Evolutionary conservation across 2,888 invertebrate genomes (phyloP), one percentile per base, ranked within the genome.

Genomic region (Colostygia pectinataria): DNA sequence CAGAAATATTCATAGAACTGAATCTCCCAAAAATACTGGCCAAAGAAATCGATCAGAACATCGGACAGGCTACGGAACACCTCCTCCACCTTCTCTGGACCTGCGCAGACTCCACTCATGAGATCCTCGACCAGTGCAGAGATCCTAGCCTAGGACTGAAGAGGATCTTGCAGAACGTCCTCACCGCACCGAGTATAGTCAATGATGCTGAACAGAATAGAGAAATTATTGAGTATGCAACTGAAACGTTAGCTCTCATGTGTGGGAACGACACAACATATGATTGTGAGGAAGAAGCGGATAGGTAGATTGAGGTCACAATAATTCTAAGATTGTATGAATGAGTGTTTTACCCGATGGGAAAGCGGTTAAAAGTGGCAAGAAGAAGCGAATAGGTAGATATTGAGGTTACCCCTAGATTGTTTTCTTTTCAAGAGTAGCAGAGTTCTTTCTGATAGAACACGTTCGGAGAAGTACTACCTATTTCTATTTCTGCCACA

Each of bases 221-320:
- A 0, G 87, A 89, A 24, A 86, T 88, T 20, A 77, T 74, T 27
- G 76, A 82, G 2, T 74, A 74, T 39, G 81, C 83, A 23, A 55
- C 66, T 2, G 66, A 71, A 0, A 50, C 85, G 2, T 18, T 81
- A 55, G 0, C 42, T 57, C 24, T 23, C 13, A n/a, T 58, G 43
- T 12, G 57, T 66, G 14, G 0, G 52, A 55, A 0, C 34, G 7
- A 18, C 10, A 18, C 49, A 4, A 9, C 6, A 1, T 2, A 70
- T 68, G 13, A 49, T 34, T 1, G 44, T 60, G 0, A 56, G 0
- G 76, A 77, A 7, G 68, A 67, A 1, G 78, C 78, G 0, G 85
- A 85, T 53, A 77, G 86, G 62, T 87, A 83, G 8, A 20, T 8
- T 7, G 14, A 18, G n/a, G 29, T 29, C 2, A 5, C 18, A 18